phyloP scores from a whole-genome alignment of 2,113 vertebrate species.

The Percopsis transmontana region DNA sequence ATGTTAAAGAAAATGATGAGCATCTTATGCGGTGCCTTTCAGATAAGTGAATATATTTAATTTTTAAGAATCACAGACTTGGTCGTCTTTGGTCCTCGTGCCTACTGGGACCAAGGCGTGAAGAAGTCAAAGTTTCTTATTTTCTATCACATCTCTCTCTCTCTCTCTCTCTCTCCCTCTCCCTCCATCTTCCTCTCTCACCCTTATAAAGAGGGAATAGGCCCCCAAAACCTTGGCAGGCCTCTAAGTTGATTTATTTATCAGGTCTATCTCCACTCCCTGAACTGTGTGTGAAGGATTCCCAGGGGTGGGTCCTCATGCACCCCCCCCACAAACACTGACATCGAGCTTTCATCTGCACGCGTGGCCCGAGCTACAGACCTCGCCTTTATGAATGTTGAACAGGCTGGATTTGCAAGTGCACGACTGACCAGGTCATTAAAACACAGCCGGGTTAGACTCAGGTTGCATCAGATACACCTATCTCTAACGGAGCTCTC shows the following conservation, averaged over 20 bases:
- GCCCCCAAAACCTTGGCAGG: conserved; percentile 77
- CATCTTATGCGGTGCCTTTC: conserved; percentile 77
- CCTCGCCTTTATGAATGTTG: conserved; percentile 64
- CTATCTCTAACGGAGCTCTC: conserved; percentile 28
- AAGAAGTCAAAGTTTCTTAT: conserved; percentile 70
- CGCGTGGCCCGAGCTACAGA: conserved; percentile 45
- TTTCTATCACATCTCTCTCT: conserved; percentile 6
- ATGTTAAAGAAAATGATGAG: conserved; percentile 77
- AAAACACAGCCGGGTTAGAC: conserved; percentile 46
- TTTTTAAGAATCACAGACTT: conserved; percentile 81
- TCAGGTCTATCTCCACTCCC: conserved; percentile 74
- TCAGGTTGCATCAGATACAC: conserved; percentile 23
- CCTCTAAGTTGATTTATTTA: conserved; percentile 85
- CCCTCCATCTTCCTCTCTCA: not conserved
- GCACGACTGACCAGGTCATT: conserved; percentile 52
- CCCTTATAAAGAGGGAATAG: conserved; percentile 74
- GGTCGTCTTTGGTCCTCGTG: conserved; percentile 78
- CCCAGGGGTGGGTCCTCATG: conserved; percentile 75
- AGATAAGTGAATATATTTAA: conserved; percentile 83
- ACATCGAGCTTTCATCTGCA: conserved; percentile 69
- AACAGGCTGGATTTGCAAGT: conserved; percentile 28
- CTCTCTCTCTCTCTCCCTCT: conserved; percentile 35
- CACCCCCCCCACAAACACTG: conserved; percentile 26
- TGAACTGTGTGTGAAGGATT: conserved; percentile 75
- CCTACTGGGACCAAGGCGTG: conserved; percentile 74